Conservation (phyloP, 2,113 vertebrate species). For the Myotis davidii region DNA sequence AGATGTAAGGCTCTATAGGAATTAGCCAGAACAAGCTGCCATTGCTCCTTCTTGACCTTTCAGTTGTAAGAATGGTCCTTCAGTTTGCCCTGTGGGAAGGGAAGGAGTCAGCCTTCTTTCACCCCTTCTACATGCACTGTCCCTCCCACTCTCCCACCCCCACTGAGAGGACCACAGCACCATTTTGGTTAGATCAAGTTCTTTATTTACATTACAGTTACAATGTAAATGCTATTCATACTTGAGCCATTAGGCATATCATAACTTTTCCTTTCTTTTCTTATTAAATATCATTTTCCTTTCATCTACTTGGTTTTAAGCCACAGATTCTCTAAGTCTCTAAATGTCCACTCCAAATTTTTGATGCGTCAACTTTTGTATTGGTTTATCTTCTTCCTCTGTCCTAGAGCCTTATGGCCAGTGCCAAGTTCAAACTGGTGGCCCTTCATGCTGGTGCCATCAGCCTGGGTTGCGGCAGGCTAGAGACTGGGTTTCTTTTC, state of each 20-base stretch:
- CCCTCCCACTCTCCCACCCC: not conserved
- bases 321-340: not conserved
- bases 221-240: not conserved
- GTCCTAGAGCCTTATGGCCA: not conserved
- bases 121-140: not conserved
- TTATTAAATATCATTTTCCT: not conserved
- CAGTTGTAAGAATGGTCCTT: not conserved
- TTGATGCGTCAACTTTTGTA: not conserved
- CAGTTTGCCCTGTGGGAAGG: not conserved
- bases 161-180: not conserved
- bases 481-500: not conserved
- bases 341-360: not conserved
- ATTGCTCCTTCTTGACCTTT: not conserved
- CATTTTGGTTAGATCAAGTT: not conserved
- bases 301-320: not conserved
- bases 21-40: not conserved
- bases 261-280: not conserved
- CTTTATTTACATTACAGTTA: not conserved
- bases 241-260: not conserved
- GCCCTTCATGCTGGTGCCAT: accelerated
- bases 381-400: not conserved
- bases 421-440: not conserved
- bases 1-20: not conserved
- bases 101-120: not conserved
- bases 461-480: not conserved